Conservation (phyloP, 2,888 invertebrate species). For the Ennomos fuscantarius region DNA sequence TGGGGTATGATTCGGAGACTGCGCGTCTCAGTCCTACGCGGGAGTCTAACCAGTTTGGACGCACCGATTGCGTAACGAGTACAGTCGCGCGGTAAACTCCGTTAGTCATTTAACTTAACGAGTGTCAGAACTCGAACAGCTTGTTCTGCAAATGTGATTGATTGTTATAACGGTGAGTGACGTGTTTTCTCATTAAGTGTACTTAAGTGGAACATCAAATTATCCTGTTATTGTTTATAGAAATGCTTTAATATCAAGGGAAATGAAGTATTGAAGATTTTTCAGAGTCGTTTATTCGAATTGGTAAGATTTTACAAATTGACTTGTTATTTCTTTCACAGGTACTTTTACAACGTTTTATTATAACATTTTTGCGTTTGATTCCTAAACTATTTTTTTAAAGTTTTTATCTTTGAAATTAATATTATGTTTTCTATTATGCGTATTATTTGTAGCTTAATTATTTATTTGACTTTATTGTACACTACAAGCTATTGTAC, state of each 20-base stretch:
- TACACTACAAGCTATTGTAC: too few relatives aligned
- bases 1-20: conserved; percentile 71
- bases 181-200: conserved; percentile 47
- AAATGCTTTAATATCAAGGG: conserved; percentile 23
- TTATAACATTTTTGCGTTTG: neutral
- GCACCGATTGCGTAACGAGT: conserved; percentile 21
- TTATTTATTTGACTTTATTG: too few relatives aligned
- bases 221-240: conserved; percentile 26
- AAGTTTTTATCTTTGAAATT: too few relatives aligned
- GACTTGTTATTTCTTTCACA: neutral
- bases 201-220: conserved; percentile 34
- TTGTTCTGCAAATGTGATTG: conserved; percentile 59
- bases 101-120: conserved; percentile 17
- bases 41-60: conserved; percentile 51
- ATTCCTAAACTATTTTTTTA: too few relatives aligned
- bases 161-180: conserved; percentile 62
- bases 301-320: conserved; percentile 17
- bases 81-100: conserved; percentile 26
- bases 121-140: conserved; percentile 22
- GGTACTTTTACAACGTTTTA: neutral
- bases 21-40: conserved; percentile 75
- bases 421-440: too few relatives aligned
- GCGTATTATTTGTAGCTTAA: too few relatives aligned
- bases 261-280: conserved; percentile 42
- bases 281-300: conserved; percentile 37